Percentiles rank a stretch among this genome's conserved stretches.
These are phyloP conservation scores for Neoarius graeffei DNA, from an alignment of 2,113 vertebrate genomes.

Conservation along the genomic window DNA sequence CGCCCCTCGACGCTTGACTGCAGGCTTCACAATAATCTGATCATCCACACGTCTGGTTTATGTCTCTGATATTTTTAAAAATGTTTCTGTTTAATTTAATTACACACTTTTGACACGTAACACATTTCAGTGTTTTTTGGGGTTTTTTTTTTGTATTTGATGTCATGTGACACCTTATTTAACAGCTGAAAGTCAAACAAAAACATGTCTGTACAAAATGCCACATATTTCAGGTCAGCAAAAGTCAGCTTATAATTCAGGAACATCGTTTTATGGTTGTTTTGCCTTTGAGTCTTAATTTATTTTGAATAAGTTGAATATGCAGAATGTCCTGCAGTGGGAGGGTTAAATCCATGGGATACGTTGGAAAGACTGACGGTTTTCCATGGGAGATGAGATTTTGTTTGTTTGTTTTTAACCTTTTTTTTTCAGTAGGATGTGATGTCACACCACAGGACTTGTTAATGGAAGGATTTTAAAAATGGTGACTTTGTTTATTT, in stretches of 20 bases:
- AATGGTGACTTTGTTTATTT: neutral
- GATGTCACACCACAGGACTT: neutral
- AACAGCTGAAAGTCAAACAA: neutral
- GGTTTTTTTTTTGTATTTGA: neutral
- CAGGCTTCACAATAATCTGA: neutral
- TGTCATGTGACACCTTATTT: neutral
- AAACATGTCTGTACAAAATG: neutral
- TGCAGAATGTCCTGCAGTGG: neutral
- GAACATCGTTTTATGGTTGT: neutral
- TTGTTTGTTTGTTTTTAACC: neutral
- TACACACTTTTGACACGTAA: slow-evolving; percentile 57
- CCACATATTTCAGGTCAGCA: neutral
- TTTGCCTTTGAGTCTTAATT: neutral
- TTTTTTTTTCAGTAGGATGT: neutral
- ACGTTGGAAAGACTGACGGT: neutral
- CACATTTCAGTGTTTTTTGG: slow-evolving; percentile 22
- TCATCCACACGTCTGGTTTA: slow-evolving; percentile 7
- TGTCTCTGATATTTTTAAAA: neutral
- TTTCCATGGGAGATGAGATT: neutral
- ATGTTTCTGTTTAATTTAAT: slow-evolving; percentile 49
- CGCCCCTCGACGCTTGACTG: neutral
- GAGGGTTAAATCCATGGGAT: neutral
- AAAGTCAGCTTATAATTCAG: neutral
- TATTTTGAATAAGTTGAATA: neutral
- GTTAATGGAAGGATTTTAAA: neutral